Base-by-base conservation (phyloP, 2,888 invertebrate genomes). In the Hipparchia semele region DNA sequence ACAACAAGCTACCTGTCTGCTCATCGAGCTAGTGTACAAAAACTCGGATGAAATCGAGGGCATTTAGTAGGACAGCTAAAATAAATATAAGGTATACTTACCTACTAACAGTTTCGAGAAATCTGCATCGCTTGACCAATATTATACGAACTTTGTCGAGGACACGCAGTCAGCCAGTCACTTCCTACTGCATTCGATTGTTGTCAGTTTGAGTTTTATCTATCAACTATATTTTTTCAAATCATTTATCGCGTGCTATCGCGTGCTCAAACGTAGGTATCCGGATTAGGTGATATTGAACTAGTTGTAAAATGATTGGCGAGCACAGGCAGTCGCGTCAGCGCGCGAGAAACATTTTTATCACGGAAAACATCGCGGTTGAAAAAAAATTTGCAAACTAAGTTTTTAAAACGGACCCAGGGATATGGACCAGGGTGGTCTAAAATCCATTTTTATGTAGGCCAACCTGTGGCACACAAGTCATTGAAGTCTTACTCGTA, bases 151-250 rank as follows among this genome's bases (percentile, higher is more conserved):
- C 56, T 10, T 65, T 67, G 67, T 65, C 73, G 76, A 76, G 76
- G 75, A 68, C 76, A 70, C 62, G 46, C 60, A 33, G 23, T 59
- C 33, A 54, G 69, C 66, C 73, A 61, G 56, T 72, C 69, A 73
- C 73, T 76, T 76, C 76, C 76, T 75, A 58, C 60, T 72, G 53
- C 49, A 7, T 68, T 67, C 67, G 62, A 62, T 51, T 58, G 74
- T 67, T 61, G 74, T 69, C 60, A 56, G 61, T 65, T 61, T 23
- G 23, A 33, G 49, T 33, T 60, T 65, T 71, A 71, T 71, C 67
- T 54, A 46, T 67, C 53, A 51, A 68, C 64, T 65, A 58, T 66
- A n/a, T 70, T 61, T 62, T 2, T 39, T 66, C 56, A 12, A 56
- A 23, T 65, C 65, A 56, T 58, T 64, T 45, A 64, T 49, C 13